Conservation (phyloP, 2,888 invertebrate genomes). For the Acrobasis consociella region DNA sequence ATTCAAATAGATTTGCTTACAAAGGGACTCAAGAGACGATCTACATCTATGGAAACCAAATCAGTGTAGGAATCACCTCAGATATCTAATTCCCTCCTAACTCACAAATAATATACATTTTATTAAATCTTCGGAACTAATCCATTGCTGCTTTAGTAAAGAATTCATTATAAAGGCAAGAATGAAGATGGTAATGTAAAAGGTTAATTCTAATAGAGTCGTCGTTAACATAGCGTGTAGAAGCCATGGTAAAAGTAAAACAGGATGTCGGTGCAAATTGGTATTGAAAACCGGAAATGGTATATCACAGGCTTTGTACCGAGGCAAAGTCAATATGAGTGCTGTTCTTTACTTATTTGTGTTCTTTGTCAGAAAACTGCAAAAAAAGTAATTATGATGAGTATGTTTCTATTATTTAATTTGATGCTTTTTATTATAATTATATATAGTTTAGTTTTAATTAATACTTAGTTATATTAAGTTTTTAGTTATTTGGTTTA, state of each 20-base stretch:
- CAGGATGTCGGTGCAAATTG: conserved; percentile 27
- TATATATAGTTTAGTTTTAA: too few relatives aligned
- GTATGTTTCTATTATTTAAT: too few relatives aligned
- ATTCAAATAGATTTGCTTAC: conserved; percentile 23
- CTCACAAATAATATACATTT: background rate
- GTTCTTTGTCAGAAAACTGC: background rate
- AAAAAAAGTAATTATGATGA: too few relatives aligned
- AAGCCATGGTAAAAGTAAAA: conserved; percentile 21
- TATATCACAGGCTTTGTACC: conserved; percentile 26
- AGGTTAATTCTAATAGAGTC: background rate
- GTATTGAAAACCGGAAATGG: conserved; percentile 28
- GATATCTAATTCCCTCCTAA: conserved; percentile 14
- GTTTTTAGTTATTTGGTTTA: too few relatives aligned
- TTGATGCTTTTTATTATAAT: too few relatives aligned
- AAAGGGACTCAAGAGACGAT: conserved; percentile 17
- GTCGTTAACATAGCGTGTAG: background rate
- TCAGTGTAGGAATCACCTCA: conserved; percentile 22
- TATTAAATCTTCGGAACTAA: background rate
- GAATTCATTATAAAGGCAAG: background rate
- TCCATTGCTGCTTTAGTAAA: conserved; percentile 11
- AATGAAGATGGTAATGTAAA: conserved; percentile 1
- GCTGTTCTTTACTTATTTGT: conserved; percentile 1
- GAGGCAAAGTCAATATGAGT: conserved; percentile 19
- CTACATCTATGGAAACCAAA: conserved; percentile 21
- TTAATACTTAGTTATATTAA: too few relatives aligned